Percentiles rank a stretch among this genome's conserved stretches.
These are phyloP conservation scores for Camponotus vicinus DNA, from an alignment of 1,140 invertebrate species.

Conservation along the genomic window DNA sequence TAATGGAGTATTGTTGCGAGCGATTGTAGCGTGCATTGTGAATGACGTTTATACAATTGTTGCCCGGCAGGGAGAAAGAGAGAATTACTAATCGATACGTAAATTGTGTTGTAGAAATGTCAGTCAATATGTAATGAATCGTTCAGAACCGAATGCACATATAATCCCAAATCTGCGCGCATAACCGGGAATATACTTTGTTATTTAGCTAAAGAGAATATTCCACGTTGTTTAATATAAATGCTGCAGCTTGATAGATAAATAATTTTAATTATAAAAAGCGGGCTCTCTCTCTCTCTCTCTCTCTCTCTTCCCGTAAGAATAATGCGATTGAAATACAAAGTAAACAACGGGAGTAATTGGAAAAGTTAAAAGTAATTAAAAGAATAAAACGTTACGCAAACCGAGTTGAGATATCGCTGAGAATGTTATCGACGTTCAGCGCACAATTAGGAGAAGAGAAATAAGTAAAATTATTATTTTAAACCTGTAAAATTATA, in stretches of 20 bases:
- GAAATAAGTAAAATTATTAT: neutral
- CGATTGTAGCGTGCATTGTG: conserved; percentile 2
- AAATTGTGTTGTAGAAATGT: conserved; percentile 48
- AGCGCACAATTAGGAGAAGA: neutral
- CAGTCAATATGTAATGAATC: conserved; percentile 32
- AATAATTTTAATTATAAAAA: neutral
- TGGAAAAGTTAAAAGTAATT: conserved; percentile 10
- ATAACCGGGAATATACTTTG: conserved; percentile 7
- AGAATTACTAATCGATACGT: conserved; percentile 58
- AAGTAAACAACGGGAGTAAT: neutral
- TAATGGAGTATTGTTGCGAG: conserved; percentile 21
- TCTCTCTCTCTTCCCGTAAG: neutral
- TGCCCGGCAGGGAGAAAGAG: conserved; percentile 21
- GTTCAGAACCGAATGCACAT: conserved; percentile 26
- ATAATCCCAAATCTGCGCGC: conserved; percentile 30
- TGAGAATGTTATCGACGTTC: neutral
- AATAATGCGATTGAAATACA: neutral
- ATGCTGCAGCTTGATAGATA: neutral
- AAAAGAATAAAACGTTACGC: neutral
- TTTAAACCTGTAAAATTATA: conserved; percentile 8
- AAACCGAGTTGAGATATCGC: neutral
- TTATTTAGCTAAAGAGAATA: neutral
- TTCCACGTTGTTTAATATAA: neutral
- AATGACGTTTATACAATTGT: conserved; percentile 51
- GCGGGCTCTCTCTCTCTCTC: no score